Base-by-base conservation (phyloP, 2,797 vertebrate genomes). In the Malurus splendens region DNA sequence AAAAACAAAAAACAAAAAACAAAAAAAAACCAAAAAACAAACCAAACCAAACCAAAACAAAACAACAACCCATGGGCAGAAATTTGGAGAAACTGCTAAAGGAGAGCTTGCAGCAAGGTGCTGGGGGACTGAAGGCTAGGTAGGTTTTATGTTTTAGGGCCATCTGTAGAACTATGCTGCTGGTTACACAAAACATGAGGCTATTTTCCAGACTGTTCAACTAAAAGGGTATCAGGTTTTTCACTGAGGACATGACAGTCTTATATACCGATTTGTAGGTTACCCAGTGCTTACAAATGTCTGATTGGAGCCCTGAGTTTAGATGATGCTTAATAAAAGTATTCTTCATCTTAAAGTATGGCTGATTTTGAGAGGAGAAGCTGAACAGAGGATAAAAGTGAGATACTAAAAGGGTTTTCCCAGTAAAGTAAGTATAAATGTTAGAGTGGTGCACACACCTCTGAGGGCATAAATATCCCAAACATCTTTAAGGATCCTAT, bases 181-280 rank as follows among this genome's bases (percentile, higher is more conserved):
- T 82, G 27, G 8, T 92, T 74, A 25, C 18, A 28, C 2, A 32
- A 67, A 80, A 41, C 9, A 12, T 20, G 4, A 2, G 11, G 2
- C 7, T 52, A 30, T 3, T 51, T 77, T 77, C 30, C 24, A 62
- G 38, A 28, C 4, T 0, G 0, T 39, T 56, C 14, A 50, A 0
- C 19, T 66, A 28, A 48, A 62, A 6, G 1, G 12, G 0, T 39
- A 54, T 13, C 0, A 2, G 8, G 3, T 45, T 68, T 66, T 62
- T 87, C 14, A 33, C 8, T 0, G 1, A 74, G 13, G 15, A 41
- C 12, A 50, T 32, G 19, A 41, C 0, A 60, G 14, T 36, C 10
- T 66, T 66, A 12, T 18, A 4, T 18, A 54, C 8, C 70, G 23
- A 48, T 80, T 61, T 82, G 5, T 4, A 41, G 23, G 6, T 55